These are phyloP conservation scores for Tor tambroides DNA, from an alignment of 2,113 vertebrate genomes.

Conservation along the genomic window DNA sequence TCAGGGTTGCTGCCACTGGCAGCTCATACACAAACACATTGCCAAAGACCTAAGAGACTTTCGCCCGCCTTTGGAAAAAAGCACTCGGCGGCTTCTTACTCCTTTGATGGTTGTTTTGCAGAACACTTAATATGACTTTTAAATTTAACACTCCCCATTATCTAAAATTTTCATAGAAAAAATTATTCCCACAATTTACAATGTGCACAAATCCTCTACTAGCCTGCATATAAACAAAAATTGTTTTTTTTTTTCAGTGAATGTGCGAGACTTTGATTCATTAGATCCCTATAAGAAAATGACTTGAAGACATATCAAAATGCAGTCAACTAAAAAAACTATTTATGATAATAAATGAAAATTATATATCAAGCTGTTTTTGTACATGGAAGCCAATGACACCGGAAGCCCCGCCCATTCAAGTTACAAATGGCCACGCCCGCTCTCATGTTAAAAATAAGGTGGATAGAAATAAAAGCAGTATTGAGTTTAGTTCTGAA, in stretches of 20 bases:
- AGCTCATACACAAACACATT: background rate
- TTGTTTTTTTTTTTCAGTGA: background rate
- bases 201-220: background rate
- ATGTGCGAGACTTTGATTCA: background rate
- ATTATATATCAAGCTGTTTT: background rate
- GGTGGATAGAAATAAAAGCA: background rate
- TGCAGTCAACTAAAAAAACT: too few relatives aligned
- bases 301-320: background rate
- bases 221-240: conserved; percentile 57
- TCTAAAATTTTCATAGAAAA: background rate
- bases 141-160: background rate
- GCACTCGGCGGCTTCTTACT: background rate
- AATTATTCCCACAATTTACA: background rate
- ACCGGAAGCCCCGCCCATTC: background rate
- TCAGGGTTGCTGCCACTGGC: background rate
- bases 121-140: background rate
- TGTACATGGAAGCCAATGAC: background rate
- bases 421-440: too few relatives aligned
- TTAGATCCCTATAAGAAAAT: background rate
- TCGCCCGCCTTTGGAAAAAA: background rate
- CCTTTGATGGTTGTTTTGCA: background rate
- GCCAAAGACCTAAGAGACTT: background rate
- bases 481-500: conserved; percentile 31
- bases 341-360: background rate
- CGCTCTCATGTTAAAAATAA: background rate